Conservation (phyloP, 2,888 invertebrate genomes). For the Adelphocoris suturalis region DNA sequence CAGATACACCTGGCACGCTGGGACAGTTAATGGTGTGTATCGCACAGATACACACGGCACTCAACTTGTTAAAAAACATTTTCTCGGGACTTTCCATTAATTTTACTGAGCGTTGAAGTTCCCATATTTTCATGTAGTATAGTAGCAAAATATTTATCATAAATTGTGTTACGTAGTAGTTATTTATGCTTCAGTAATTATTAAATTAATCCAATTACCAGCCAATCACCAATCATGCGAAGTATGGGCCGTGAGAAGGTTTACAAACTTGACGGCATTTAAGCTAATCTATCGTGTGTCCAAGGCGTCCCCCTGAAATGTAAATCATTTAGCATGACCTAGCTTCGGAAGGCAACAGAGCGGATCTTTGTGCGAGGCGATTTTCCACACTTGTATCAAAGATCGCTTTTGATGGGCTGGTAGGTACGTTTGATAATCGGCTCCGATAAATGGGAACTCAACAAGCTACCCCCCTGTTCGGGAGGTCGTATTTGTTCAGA, state of each 20-base stretch:
- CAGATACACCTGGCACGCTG: no score
- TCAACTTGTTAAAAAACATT: no score
- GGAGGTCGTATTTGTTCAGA: constrained; percentile 50
- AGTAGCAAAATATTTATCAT: no score
- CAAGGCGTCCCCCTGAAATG: neutral
- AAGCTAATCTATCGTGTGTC: neutral
- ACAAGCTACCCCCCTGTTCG: constrained; percentile 9
- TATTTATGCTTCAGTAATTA: no score
- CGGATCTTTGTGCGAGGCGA: constrained; percentile 34
- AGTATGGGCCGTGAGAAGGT: neutral
- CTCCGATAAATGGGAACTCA: constrained; percentile 43
- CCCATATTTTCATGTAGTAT: no score
- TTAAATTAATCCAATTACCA: no score
- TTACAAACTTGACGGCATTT: neutral
- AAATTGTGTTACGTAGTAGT: no score
- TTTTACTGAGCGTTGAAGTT: no score
- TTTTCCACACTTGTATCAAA: constrained; percentile 59
- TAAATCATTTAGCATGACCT: constrained; percentile 7
- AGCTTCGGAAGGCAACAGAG: constrained; percentile 43
- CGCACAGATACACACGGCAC: no score
- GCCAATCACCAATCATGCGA: no score
- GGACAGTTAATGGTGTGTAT: no score
- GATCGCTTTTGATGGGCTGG: constrained; percentile 40
- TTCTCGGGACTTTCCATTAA: no score
- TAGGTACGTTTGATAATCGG: constrained; percentile 18